Conservation (phyloP, 37 sponge, comb jelly and placozoan species). For the Dysidea cf. avara region DNA sequence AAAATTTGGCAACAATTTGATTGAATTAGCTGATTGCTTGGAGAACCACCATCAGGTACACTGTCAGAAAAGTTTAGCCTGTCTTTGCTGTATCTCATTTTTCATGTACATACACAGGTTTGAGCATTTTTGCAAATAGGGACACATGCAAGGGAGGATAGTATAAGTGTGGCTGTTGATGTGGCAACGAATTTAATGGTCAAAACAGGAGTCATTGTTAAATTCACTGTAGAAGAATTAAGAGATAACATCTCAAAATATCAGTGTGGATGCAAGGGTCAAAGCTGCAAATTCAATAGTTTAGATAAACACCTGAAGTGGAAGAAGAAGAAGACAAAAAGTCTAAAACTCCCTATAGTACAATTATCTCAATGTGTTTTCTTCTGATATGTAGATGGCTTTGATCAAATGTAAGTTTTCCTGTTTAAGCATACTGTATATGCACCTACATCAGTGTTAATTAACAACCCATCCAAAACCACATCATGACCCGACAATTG, state of each 20-base stretch:
- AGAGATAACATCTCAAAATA: conserved; percentile 15
- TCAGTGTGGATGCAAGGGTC: conserved; percentile 7
- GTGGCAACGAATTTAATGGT: conserved; percentile 21
- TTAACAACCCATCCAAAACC: no score
- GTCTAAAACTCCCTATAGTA: conserved; percentile 16
- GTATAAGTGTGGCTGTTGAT: conserved; percentile 29
- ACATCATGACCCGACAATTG: no score
- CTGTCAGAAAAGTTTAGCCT: no score
- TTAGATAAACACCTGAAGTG: neutral
- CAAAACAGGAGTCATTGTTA: conserved; percentile 5
- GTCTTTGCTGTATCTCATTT: no score
- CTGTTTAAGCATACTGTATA: no score
- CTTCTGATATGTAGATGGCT: neutral
- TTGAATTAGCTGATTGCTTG: no score
- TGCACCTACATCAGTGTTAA: no score
- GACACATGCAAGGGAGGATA: conserved; percentile 3
- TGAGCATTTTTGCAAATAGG: conserved; percentile 31
- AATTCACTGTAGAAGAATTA: conserved; percentile 16
- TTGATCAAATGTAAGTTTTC: no score
- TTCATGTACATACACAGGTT: conserved; percentile 5
- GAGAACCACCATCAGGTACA: no score
- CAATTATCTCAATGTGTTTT: conserved; percentile 14
- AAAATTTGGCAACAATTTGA: no score
- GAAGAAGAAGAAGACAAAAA: neutral
- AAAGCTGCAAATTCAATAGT: conserved; percentile 13